Evolutionary conservation across 2,797 vertebrate genomes (phyloP), one percentile per base, ranked within the genome.

Genomic region (Dicrostonyx torquatus): DNA sequence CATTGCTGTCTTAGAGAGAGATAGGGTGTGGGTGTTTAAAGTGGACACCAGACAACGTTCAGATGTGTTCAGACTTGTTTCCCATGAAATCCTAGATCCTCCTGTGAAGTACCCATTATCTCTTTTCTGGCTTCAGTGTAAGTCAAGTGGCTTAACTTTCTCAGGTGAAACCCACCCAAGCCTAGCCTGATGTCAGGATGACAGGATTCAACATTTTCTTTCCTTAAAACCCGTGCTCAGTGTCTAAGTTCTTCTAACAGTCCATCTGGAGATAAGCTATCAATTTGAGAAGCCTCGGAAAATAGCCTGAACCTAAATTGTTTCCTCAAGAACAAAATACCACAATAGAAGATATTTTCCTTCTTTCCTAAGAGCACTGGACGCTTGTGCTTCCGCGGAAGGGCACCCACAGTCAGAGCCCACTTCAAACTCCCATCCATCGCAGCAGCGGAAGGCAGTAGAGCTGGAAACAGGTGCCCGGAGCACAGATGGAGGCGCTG

Each of bases 221-320:
- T 83, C 80, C 60, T 89, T 14, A 66, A 45, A 95, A 77, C 22
- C 29, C 73, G 31, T 66, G 12, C 37, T 91, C 26, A 84, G 24
- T 29, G 76, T 84, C 50, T 83, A n/a, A 70, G 55, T 24, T 92
- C 87, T 90, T 91, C 78, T 29, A 55, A 83, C 1, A 14, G n/a
- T 37, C 62, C 26, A 79, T 87, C 60, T 73, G 78, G 79, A 37
- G 37, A 82, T 91, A 93, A 92, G 18, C 5, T 92, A 85, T 53
- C 62, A 88, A 89, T 83, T 83, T 92, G 40, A 60, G 84, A 94
- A 24, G 29, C 37, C 82, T 70, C 34, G n/a, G 76, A 93, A 93
- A 94, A 64, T 86, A 66, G 34, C 58, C 50, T 31, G 22, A 17
- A 22, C 60, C 68, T 9, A 55, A 91, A 77, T 53, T 82, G 37